A percentile compares a stretch with the other conserved stretches of the same genome.
Conservation (phyloP, 2,797 vertebrate species). For the Lithobates sylvaticus region DNA sequence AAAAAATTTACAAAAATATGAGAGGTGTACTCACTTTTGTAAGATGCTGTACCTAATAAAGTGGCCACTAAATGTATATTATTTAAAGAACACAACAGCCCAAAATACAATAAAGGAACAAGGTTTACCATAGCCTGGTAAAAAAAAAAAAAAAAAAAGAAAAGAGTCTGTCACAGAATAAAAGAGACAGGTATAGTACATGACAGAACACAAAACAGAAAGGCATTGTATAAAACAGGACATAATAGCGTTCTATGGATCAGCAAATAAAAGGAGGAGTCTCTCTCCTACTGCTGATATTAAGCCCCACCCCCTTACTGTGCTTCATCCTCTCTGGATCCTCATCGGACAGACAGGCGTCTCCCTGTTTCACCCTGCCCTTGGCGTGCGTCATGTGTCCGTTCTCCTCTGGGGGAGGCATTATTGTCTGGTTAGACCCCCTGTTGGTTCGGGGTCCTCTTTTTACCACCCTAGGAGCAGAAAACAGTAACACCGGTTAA, state of each 20-base stretch:
- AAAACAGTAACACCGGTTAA: conserved; percentile 63
- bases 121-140: too few relatives aligned
- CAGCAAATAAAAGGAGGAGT: background rate
- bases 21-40: too few relatives aligned
- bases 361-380: conserved; percentile 72
- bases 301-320: conserved; percentile 85
- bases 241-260: background rate
- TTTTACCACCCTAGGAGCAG: conserved; percentile 84
- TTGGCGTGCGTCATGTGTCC: conserved; percentile 79
- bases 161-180: too few relatives aligned
- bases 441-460: conserved; percentile 80
- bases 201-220: background rate
- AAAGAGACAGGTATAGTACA: too few relatives aligned
- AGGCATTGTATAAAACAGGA: background rate
- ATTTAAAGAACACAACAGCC: too few relatives aligned
- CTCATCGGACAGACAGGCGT: conserved; percentile 82
- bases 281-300: conserved; percentile 3
- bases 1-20: too few relatives aligned
- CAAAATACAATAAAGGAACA: too few relatives aligned
- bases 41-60: too few relatives aligned
- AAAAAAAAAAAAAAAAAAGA: too few relatives aligned
- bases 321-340: conserved; percentile 94
- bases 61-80: too few relatives aligned
- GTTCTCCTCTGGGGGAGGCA: conserved; percentile 82
- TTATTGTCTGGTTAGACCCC: conserved; percentile 84